Evolutionary conservation across 2,797 vertebrate genomes (phyloP).

Genomic region (Potorous gilbertii): DNA sequence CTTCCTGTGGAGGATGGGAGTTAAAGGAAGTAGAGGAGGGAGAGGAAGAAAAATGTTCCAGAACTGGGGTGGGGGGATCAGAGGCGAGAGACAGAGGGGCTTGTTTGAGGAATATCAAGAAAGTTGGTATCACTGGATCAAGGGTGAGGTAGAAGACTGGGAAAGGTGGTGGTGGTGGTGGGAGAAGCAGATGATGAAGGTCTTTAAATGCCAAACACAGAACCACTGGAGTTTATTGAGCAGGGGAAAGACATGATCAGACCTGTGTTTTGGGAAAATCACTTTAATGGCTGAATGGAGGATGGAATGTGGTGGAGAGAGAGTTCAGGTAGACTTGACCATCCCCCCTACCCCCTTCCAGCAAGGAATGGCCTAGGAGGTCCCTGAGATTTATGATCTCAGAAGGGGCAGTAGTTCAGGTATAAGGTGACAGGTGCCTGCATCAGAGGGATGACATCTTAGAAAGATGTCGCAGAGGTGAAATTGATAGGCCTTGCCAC

Average conservation of each 20-base stretch:
- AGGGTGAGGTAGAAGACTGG: neutral
- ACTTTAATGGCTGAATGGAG: no score
- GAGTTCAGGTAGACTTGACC: no score
- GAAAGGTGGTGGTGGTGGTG: no score
- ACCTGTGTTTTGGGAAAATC: no score
- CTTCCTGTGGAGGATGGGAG: neutral
- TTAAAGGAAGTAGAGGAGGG: neutral
- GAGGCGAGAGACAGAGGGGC: rapidly evolving
- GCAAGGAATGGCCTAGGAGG: no score
- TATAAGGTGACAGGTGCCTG: neutral
- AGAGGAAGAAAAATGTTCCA: neutral
- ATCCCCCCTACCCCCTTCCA: no score
- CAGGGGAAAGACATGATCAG: neutral
- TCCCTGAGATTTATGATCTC: no score
- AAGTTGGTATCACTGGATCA: neutral
- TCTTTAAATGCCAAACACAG: neutral
- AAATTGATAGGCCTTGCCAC: no score
- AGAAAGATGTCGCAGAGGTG: neutral
- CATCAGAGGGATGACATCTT: neutral
- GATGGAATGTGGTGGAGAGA: neutral
- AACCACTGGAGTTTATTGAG: neutral
- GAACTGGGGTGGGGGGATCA: neutral
- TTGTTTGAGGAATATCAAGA: neutral
- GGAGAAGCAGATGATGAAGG: neutral
- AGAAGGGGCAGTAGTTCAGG: neutral